These are phyloP conservation scores for Picus viridis DNA, from an alignment of 2,797 vertebrate species.

Conservation along the genomic window DNA sequence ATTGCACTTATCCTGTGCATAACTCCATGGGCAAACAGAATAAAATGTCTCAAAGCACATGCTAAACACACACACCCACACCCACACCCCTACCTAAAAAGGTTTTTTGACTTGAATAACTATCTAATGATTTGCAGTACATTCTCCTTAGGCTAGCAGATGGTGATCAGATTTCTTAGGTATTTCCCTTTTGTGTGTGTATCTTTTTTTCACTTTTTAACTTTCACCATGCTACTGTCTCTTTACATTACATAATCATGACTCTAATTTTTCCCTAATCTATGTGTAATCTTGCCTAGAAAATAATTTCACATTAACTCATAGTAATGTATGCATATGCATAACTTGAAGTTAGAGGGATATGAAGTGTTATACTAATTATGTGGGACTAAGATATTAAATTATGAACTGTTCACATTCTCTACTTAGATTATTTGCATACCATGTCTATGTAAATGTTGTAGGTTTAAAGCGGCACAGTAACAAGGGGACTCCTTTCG, in stretches of 20 bases:
- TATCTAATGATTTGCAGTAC: not conserved
- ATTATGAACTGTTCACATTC: slow-evolving; percentile 33
- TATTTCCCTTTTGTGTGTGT: not conserved
- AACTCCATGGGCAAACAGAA: not conserved
- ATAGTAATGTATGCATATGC: slow-evolving; percentile 54
- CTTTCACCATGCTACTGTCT: not conserved
- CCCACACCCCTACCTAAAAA: too few species aligned
- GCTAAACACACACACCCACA: not conserved
- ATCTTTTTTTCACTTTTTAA: not conserved
- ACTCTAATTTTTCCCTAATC: not conserved
- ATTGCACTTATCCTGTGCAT: not conserved
- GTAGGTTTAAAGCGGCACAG: not conserved
- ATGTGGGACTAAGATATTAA: slow-evolving; percentile 28
- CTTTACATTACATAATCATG: not conserved
- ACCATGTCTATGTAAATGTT: slow-evolving; percentile 13
- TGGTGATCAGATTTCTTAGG: not conserved
- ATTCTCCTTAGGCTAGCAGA: not conserved
- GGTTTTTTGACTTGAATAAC: not conserved
- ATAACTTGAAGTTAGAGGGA: slow-evolving; percentile 53
- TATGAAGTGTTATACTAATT: slow-evolving; percentile 59
- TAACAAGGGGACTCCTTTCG: not conserved
- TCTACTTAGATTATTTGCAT: slow-evolving; percentile 40
- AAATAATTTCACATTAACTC: slow-evolving; percentile 31
- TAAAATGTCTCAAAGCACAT: not conserved
- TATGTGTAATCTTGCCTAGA: not conserved